Base-by-base conservation (phyloP, 2,113 vertebrate species). In the Thunnus thynnus region DNA sequence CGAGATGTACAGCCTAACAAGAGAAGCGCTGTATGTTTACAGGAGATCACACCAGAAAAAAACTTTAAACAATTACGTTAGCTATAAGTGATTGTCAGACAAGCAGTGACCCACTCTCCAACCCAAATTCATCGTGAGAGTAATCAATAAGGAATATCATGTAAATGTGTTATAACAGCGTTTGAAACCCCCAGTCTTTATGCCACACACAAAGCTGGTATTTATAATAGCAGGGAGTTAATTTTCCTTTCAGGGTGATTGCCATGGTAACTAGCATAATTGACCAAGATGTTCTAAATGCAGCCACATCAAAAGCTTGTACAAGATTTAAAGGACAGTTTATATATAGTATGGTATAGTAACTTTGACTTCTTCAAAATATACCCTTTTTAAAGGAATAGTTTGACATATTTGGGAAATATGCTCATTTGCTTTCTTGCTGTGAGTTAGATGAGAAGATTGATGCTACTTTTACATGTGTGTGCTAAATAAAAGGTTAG, bases 1-100 rank as follows among this genome's bases (percentile, higher is more conserved):
- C 89, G 90, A 32, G 94, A 94, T 5, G 95, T 93, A 71, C 97
- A 97, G 2, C 97, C 97, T 98, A 82, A 5, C 69, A 48, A 78
- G 13, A 41, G 67, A 76, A 13, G 11, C 57, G 25, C 25, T 17
- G 7, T 4, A 1, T 20, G 47, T 4, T 54, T 5, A 66, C 5
- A 4, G 12, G 41, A 2, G 0, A 11, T 0, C 3, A 57, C 20
- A 30, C 7, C 4, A 16, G 4, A 16, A 14, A 22, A 22, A 25
- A 69, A 41, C 27, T 36, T 30, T 51, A 10, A n/a, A 22, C 22
- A 22, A 22, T 22, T 22, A 22, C 22, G 22, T 22, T 22, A 22
- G 22, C 72, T 13, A 11, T 32, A 2, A 55, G 11, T n/a, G 47
- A 41, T 18, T 36, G 2, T 68, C 20, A 55, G 50, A 17, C 27